Percentiles rank a stretch among this genome's conserved stretches.
phyloP scores from a whole-genome alignment of 2,113 vertebrate species.

The rabbit (Oryctolagus cuniculus) region mOryCun1.1 NC_091438.1:95326001-95326500 shows the following conservation, averaged over 20 bases:
- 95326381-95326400: not conserved
- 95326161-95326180: not conserved
- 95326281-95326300: not conserved
- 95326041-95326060: not conserved
- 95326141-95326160: not conserved
- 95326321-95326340: not conserved
- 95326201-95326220: not conserved
- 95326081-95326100: not conserved
- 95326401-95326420: not conserved
- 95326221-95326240: not conserved
- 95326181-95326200: not conserved
- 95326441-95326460: not conserved
- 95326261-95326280: not conserved
- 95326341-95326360: not conserved
- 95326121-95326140: too few species aligned
- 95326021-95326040: not conserved
- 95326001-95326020: not conserved
- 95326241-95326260: not conserved
- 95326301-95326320: not conserved
- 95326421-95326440: not conserved
- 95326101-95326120: too few species aligned
- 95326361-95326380: not conserved
- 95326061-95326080: not conserved
- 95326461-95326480: not conserved
- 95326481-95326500: not conserved